Conservation (phyloP, 2,888 invertebrate genomes). For the Gandaritis pyraliata region DNA sequence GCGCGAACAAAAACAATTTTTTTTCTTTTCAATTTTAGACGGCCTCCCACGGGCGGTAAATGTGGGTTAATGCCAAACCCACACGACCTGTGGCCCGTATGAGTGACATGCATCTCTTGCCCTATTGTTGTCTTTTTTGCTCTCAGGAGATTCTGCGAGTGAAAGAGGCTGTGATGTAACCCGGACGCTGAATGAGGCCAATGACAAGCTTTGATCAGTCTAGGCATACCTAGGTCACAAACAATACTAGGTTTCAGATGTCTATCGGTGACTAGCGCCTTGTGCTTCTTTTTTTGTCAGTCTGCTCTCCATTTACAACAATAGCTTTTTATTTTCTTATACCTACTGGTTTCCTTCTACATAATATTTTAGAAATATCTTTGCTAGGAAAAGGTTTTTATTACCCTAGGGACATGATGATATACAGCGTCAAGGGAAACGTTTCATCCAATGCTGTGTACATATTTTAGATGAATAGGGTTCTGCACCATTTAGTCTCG, state of each 20-base stretch:
- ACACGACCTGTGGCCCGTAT: conserved; percentile 68
- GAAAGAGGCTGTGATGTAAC: conserved; percentile 52
- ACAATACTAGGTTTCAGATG: conserved; percentile 21
- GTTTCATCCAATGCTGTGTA: too few species aligned
- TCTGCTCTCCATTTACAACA: conserved; percentile 6
- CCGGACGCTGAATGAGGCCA: conserved; percentile 60
- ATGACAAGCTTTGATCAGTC: conserved; percentile 52
- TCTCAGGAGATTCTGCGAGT: conserved; percentile 48
- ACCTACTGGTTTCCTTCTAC: conserved; percentile 8
- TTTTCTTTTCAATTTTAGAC: conserved; percentile 73
- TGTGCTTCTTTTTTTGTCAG: conserved; percentile 13
- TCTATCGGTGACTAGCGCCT: conserved; percentile 7
- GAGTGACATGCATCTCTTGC: conserved; percentile 65
- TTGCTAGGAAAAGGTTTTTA: not conserved
- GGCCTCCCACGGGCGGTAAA: conserved; percentile 74
- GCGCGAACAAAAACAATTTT: conserved; percentile 57
- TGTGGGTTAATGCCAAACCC: conserved; percentile 82
- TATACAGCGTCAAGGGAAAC: too few species aligned
- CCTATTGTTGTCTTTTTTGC: conserved; percentile 55
- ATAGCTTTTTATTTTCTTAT: conserved; percentile 9
- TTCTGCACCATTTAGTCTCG: too few species aligned
- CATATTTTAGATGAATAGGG: too few species aligned
- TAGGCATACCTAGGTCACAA: conserved; percentile 19
- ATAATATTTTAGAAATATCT: conserved; percentile 17
- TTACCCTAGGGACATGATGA: not conserved